Conservation (phyloP, 1,140 invertebrate genomes). For the Megathymus violae region DNA sequence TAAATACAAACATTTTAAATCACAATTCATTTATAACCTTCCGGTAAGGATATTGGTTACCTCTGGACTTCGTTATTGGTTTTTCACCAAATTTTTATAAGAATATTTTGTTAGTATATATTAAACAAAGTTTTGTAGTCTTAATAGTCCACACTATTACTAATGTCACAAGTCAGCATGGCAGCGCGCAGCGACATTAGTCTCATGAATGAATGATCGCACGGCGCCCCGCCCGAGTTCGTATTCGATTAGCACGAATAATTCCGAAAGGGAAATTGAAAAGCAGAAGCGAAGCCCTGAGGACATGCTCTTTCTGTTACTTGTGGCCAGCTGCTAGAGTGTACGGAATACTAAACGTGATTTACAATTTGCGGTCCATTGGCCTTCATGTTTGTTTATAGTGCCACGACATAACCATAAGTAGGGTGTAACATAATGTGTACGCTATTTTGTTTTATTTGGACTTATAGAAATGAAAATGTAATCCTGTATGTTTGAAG, state of each 20-base stretch:
- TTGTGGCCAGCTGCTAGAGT: slow-evolving; percentile 62
- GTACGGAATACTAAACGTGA: slow-evolving; percentile 71
- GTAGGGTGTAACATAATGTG: neutral
- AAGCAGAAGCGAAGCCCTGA: slow-evolving; percentile 79
- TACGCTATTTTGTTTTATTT: neutral
- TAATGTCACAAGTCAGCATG: neutral
- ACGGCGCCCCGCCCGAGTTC: slow-evolving; percentile 11
- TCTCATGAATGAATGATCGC: slow-evolving; percentile 26
- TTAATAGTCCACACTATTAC: neutral
- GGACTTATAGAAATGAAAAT: neutral
- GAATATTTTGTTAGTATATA: too few species aligned
- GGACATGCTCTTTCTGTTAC: slow-evolving; percentile 82
- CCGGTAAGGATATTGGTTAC: too few species aligned
- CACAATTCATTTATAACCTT: too few species aligned
- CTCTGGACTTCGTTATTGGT: too few species aligned
- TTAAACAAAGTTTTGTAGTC: too few species aligned
- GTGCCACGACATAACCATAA: slow-evolving; percentile 16
- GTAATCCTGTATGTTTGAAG: neutral
- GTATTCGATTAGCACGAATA: slow-evolving; percentile 60
- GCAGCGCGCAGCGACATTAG: slow-evolving; percentile 1
- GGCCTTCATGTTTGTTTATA: slow-evolving; percentile 39
- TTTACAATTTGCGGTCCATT: slow-evolving; percentile 50
- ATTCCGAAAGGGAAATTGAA: slow-evolving; percentile 83
- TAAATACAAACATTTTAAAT: too few species aligned
- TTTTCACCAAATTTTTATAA: too few species aligned